Percentiles rank a stretch among this genome's conserved stretches.
Evolutionary conservation across 2,888 invertebrate genomes (phyloP).

Genomic region (Cyclophora punctaria): DNA sequence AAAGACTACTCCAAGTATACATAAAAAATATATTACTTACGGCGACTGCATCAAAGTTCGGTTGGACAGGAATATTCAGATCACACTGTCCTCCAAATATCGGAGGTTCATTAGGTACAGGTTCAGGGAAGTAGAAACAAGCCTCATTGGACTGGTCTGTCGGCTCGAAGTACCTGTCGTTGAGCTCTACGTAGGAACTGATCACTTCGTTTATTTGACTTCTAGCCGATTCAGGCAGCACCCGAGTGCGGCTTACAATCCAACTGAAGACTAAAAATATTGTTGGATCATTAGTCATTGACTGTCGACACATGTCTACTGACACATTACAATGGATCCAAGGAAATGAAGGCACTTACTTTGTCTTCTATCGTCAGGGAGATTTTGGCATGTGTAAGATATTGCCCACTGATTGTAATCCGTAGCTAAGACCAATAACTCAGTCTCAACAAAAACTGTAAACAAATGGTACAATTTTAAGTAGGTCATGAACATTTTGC

Average conservation of each 20-base stretch:
- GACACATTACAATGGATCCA: constrained; percentile 7
- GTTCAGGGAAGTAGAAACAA: constrained; percentile 45
- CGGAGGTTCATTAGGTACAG: constrained; percentile 27
- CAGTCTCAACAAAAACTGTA: constrained; percentile 26
- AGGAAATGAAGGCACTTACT: constrained; percentile 38
- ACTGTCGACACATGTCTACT: constrained; percentile 23
- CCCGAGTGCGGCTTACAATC: constrained; percentile 44
- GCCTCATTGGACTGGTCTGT: constrained; percentile 30
- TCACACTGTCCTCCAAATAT: constrained; percentile 47
- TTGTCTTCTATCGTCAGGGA: constrained; percentile 50
- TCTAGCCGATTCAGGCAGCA: constrained; percentile 23
- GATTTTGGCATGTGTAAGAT: constrained; percentile 77
- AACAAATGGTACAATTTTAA: constrained; percentile 8
- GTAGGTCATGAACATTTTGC: too few relatives aligned
- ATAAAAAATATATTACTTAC: constrained; percentile 42
- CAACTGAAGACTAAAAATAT: constrained; percentile 40
- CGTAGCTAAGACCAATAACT: constrained; percentile 75
- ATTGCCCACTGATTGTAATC: constrained; percentile 79
- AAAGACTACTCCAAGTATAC: constrained; percentile 30
- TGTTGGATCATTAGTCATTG: background rate
- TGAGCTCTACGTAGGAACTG: constrained; percentile 29
- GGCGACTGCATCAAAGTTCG: constrained; percentile 27
- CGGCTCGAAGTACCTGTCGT: constrained; percentile 33
- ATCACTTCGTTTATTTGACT: constrained; percentile 30
- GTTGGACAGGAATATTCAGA: constrained; percentile 30